phyloP scores from a whole-genome alignment of 2,797 vertebrate species.

The Eospalax fontanierii region DNA sequence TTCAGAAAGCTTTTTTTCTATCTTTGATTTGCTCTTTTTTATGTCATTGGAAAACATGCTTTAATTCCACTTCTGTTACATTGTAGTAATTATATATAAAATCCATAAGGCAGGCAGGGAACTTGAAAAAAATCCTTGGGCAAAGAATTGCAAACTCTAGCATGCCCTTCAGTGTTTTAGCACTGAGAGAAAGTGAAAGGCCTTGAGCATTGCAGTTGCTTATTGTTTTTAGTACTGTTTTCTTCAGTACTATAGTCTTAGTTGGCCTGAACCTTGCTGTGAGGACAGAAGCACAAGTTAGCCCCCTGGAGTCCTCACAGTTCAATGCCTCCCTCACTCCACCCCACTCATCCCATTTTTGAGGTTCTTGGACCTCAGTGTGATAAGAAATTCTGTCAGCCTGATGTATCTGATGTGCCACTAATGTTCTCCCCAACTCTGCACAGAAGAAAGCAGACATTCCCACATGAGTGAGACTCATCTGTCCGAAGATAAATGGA shows the following conservation, averaged over 20 bases:
- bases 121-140: slow-evolving; percentile 4
- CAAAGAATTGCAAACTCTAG: background rate
- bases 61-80: background rate
- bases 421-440: slow-evolving; percentile 73
- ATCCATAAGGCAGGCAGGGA: background rate
- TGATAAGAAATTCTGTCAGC: slow-evolving; percentile 77
- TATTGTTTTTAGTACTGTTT: slow-evolving; percentile 55
- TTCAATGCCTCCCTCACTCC: background rate
- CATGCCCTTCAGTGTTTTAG: background rate
- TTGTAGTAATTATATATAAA: slow-evolving; percentile 10
- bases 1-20: slow-evolving; percentile 1
- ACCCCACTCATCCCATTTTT: background rate
- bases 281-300: slow-evolving; percentile 76
- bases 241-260: slow-evolving; percentile 35
- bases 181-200: background rate
- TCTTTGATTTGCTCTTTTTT: slow-evolving; percentile 31
- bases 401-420: slow-evolving; percentile 77
- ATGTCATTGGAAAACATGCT: slow-evolving; percentile 31
- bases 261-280: slow-evolving; percentile 62
- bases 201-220: background rate
- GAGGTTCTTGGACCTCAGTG: slow-evolving; percentile 61
- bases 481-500: slow-evolving; percentile 88
- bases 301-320: slow-evolving; percentile 57
- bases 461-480: slow-evolving; percentile 72
- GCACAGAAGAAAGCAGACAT: slow-evolving; percentile 84